Conservation (phyloP, 2,888 invertebrate species). For the Cephus rjabovi region DNA sequence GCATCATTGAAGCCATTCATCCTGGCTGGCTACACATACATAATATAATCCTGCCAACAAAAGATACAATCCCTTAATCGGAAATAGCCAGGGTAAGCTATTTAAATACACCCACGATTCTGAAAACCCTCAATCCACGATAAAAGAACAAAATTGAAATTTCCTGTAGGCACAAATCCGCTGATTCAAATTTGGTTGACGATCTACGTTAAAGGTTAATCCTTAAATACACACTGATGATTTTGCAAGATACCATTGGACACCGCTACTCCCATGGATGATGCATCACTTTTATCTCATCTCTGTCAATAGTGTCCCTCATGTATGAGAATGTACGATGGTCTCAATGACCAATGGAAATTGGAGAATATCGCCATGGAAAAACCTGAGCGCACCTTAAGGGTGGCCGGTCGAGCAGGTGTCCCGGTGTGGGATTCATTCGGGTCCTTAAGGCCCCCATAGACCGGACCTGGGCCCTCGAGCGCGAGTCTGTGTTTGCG, state of each 20-base stretch:
- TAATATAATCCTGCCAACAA: neutral
- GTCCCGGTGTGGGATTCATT: conserved; percentile 23
- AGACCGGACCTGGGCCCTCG: conserved; percentile 15
- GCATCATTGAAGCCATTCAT: conserved; percentile 2
- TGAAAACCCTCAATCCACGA: neutral
- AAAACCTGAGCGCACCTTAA: conserved; percentile 25
- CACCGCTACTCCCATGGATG: neutral
- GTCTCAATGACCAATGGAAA: neutral
- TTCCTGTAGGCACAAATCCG: neutral
- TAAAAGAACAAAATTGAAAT: neutral
- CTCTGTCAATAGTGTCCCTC: neutral
- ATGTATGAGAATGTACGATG: neutral
- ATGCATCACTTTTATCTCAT: neutral
- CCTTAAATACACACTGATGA: neutral
- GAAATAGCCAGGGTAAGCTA: conserved; percentile 1
- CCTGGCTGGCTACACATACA: neutral
- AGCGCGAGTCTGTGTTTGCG: conserved; percentile 11
- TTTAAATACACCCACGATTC: neutral
- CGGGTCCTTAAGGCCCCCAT: conserved; percentile 17
- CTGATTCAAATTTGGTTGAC: neutral
- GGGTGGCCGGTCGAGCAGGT: conserved; percentile 24
- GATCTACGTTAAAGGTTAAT: neutral
- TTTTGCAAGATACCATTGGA: neutral
- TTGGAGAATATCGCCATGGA: neutral
- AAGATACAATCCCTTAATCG: neutral